Evolutionary conservation across 2,888 invertebrate species (phyloP).

Genomic region (Dicranocentrus wangi): DNA sequence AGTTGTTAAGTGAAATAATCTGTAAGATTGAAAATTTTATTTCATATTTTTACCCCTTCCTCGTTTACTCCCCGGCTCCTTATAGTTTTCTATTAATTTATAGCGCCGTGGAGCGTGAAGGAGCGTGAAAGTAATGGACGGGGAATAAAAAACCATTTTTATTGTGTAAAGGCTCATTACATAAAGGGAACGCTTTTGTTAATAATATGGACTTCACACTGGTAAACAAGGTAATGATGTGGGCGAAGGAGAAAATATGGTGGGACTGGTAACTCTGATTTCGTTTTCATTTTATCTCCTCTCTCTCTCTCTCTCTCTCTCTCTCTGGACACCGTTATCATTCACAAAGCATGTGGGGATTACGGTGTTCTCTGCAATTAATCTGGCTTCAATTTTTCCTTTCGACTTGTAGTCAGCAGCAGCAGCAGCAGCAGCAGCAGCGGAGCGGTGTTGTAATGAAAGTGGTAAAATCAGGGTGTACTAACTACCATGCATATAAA

Average conservation of each 20-base stretch:
- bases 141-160: not conserved
- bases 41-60: not conserved
- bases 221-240: not conserved
- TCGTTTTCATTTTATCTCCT: constrained; percentile 31
- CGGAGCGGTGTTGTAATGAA: not conserved
- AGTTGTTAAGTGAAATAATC: constrained; percentile 4
- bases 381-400: constrained; percentile 35
- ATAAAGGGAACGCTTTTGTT: not conserved
- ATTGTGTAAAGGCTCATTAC: not conserved
- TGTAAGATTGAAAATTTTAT: constrained; percentile 1
- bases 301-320: constrained; percentile 38
- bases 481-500: no score
- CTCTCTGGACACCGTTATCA: constrained; percentile 50
- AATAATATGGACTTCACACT: not conserved
- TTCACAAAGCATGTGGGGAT: constrained; percentile 50
- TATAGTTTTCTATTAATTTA: constrained; percentile 4
- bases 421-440: no score
- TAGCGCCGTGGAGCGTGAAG: not conserved
- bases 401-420: constrained; percentile 11
- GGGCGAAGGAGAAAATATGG: not conserved
- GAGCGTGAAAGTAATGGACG: constrained; percentile 17
- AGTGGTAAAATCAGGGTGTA: no score
- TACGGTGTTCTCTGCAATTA: constrained; percentile 55
- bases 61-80: no score
- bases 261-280: not conserved